Percentiles rank a stretch among this genome's conserved stretches.
Evolutionary conservation across 2,113 vertebrate species (phyloP).

Genomic region (Rhinogobius similis): DNA sequence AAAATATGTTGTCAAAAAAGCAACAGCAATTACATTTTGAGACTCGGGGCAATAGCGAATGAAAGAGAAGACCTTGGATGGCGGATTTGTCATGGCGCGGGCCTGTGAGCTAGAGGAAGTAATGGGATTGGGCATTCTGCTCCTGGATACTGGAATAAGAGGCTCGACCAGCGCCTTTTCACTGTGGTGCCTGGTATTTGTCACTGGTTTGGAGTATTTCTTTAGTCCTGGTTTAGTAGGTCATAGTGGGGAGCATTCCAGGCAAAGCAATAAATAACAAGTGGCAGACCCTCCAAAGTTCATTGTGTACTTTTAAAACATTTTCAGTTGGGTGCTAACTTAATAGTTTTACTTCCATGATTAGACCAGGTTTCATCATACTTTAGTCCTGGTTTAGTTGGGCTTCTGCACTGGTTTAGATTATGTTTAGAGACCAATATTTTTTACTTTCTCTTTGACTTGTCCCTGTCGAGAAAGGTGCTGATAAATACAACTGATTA

Average conservation of each 20-base stretch:
- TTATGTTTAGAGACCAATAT: too few relatives aligned
- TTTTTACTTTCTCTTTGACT: too few relatives aligned
- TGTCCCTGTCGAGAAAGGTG: not conserved
- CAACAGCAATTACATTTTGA: constrained; percentile 49
- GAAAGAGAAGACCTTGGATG: constrained; percentile 19
- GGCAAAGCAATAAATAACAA: too few relatives aligned
- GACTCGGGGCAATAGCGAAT: constrained; percentile 10
- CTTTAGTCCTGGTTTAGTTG: not conserved
- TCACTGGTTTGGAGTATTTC: too few relatives aligned
- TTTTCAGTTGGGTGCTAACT: too few relatives aligned
- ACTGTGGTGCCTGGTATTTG: too few relatives aligned
- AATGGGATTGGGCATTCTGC: constrained; percentile 50
- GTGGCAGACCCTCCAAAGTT: not conserved
- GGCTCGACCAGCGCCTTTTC: too few relatives aligned
- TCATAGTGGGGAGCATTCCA: too few relatives aligned
- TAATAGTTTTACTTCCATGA: not conserved
- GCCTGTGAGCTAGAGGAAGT: constrained; percentile 31
- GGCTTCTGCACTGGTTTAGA: too few relatives aligned
- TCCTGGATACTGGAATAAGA: constrained; percentile 34
- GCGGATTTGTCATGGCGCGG: constrained; percentile 51
- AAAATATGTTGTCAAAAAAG: constrained; percentile 20
- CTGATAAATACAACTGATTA: not conserved
- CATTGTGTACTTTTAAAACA: too few relatives aligned
- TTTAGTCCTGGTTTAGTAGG: too few relatives aligned
- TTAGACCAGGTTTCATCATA: not conserved